A percentile compares a stretch with the other conserved stretches of the same genome.
These are phyloP conservation scores for Melopsittacus undulatus DNA, from an alignment of 2,797 vertebrate species.

Conservation along the genomic window DNA sequence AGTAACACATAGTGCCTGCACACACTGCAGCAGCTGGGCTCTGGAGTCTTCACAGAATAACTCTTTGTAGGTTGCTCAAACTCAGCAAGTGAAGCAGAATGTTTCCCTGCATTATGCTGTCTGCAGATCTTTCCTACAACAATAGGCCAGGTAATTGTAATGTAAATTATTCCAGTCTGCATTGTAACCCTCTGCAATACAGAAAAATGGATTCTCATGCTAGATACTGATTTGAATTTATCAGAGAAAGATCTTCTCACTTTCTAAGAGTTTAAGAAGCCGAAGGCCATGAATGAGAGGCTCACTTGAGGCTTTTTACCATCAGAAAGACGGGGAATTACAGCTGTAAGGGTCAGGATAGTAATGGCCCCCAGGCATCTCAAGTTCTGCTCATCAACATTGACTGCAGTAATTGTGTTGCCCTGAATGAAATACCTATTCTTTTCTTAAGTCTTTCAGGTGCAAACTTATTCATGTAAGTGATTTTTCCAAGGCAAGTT, in stretches of 20 bases:
- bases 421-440: neutral
- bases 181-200: neutral
- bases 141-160: neutral
- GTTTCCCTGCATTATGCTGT: neutral
- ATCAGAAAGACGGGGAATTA: neutral
- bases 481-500: neutral
- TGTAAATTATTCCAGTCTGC: constrained; percentile 20
- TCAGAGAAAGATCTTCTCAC: neutral
- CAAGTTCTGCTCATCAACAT: neutral
- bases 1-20: neutral
- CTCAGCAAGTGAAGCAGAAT: neutral
- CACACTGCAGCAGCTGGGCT: neutral
- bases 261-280: neutral
- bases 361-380: neutral
- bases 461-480: neutral
- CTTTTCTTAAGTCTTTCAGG: neutral
- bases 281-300: neutral
- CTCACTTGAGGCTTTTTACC: neutral
- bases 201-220: neutral
- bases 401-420: neutral
- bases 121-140: constrained; percentile 2
- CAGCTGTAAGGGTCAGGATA: neutral
- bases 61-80: neutral
- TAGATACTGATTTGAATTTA: neutral
- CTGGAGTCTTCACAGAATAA: neutral